phyloP scores from a whole-genome alignment of 2,888 invertebrate genomes.

The Uropetala carovei region DNA sequence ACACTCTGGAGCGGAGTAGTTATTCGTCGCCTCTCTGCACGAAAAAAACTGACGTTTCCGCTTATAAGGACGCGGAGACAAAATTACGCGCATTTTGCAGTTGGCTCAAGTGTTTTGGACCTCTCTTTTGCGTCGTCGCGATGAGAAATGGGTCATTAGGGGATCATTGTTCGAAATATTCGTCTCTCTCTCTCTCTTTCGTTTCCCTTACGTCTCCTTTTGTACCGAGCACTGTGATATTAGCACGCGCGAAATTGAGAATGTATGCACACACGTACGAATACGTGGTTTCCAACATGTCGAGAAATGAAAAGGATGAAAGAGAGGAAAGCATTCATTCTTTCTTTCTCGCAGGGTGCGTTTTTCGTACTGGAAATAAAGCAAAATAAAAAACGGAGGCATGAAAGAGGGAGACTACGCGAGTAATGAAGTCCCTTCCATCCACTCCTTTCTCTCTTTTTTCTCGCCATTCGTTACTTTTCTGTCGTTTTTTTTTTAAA shows the following conservation, averaged over 20 bases:
- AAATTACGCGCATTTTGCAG: background rate
- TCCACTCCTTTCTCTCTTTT: background rate
- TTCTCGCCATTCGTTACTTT: background rate
- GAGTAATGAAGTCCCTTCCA: background rate
- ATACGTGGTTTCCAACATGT: background rate
- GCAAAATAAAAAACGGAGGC: no score
- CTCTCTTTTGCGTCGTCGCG: background rate
- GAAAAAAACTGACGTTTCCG: background rate
- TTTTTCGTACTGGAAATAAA: no score
- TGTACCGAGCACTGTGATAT: background rate
- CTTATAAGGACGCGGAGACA: background rate
- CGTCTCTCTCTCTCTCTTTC: background rate
- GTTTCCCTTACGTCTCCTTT: no score
- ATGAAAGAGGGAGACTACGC: background rate
- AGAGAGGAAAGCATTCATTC: background rate
- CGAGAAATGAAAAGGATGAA: slow-evolving; percentile 16
- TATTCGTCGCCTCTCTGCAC: no score
- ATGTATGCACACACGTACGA: background rate
- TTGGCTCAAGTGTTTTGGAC: background rate
- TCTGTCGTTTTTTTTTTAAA: background rate
- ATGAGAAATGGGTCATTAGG: background rate
- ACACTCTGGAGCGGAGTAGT: no score
- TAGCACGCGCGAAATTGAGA: background rate
- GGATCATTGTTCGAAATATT: background rate
- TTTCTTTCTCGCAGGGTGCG: no score